phyloP scores from a whole-genome alignment of 2,113 vertebrate species.

The Puntigrus tetrazona region DNA sequence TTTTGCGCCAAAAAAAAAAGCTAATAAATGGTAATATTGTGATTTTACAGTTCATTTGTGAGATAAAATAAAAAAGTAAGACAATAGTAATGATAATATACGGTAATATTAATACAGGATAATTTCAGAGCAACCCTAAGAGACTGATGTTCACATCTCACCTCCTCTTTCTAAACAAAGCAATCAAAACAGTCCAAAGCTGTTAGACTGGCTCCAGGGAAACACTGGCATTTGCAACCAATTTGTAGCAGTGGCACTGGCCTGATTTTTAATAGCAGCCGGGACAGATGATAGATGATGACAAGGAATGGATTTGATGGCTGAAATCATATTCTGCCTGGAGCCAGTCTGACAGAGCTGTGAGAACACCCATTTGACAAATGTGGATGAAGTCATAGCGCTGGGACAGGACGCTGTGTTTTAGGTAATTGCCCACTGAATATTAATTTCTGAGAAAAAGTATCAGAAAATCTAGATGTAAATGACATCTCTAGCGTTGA shows the following conservation, averaged over 20 bases:
- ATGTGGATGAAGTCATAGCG: background rate
- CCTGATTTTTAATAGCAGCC: constrained; percentile 52
- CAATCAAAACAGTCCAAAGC: constrained; percentile 23
- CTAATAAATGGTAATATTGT: too few relatives aligned
- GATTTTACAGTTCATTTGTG: too few relatives aligned
- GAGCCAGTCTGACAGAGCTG: constrained; percentile 5
- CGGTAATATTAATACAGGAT: too few relatives aligned
- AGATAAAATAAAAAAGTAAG: too few relatives aligned
- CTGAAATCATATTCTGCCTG: constrained; percentile 29
- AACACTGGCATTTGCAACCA: constrained; percentile 57
- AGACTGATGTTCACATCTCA: background rate
- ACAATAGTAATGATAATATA: too few relatives aligned
- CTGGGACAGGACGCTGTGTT: background rate
- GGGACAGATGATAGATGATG: constrained; percentile 53
- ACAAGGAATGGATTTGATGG: constrained; percentile 49
- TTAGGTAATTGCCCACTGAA: background rate
- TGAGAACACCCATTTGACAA: constrained; percentile 19
- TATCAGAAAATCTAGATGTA: constrained; percentile 4
- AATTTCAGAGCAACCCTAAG: background rate
- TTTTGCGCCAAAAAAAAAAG: too few relatives aligned
- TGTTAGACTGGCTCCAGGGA: constrained; percentile 47
- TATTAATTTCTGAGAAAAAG: background rate
- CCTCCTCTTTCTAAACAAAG: constrained; percentile 21
- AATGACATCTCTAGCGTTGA: constrained; percentile 6
- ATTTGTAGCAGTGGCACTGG: constrained; percentile 52